Percentiles rank a stretch among this genome's conserved stretches.
phyloP scores from a whole-genome alignment of 2,113 vertebrate genomes.

The Triplophysa tibetana region DNA sequence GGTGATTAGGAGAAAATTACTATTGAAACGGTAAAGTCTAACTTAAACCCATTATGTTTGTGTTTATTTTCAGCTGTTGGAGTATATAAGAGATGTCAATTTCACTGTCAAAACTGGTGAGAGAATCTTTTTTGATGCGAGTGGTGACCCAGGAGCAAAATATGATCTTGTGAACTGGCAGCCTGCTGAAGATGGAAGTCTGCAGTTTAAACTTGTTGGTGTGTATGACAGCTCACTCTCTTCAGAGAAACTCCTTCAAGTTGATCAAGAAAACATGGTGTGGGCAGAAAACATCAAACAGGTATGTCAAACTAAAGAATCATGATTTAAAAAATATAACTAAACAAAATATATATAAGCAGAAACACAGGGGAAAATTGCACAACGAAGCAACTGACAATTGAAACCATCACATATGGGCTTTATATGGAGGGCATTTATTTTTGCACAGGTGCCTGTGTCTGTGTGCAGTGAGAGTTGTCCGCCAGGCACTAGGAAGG shows the following conservation, averaged over 20 bases:
- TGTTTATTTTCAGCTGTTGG: conserved; percentile 62
- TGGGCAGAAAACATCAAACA: conserved; percentile 44
- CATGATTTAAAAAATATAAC: not conserved
- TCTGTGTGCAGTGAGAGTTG: not conserved
- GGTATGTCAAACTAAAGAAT: conserved; percentile 2
- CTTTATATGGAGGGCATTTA: not conserved
- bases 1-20: conserved; percentile 7
- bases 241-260: no score
- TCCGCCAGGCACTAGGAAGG: no score
- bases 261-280: conserved; percentile 32
- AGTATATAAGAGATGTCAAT: conserved; percentile 65
- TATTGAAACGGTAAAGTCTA: not conserved
- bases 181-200: no score
- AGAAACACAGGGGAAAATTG: not conserved
- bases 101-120: conserved; percentile 66
- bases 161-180: conserved; percentile 55
- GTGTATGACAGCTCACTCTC: no score
- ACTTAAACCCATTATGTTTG: not conserved
- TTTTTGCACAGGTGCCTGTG: no score
- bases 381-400: not conserved
- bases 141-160: conserved; percentile 67
- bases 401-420: not conserved
- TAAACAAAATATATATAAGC: not conserved
- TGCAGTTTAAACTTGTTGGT: no score
- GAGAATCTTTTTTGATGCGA: conserved; percentile 70